Base-by-base conservation (phyloP, 2,888 invertebrate species). In the Nemoura dubitans region DNA sequence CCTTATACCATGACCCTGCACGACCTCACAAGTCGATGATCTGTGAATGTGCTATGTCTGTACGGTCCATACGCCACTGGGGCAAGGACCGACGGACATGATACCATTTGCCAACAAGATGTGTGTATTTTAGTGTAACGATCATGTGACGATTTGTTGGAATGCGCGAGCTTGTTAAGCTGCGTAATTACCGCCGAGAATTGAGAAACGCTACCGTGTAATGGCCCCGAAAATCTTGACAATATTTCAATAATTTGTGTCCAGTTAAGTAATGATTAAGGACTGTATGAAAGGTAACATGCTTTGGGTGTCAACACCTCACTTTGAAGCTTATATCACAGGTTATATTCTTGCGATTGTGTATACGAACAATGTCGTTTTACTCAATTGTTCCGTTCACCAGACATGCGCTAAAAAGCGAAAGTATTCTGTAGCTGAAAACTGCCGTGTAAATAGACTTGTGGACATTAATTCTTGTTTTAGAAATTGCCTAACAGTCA, bases 81-180 rank as follows among this genome's bases (percentile, higher is more conserved):
- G 2, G 10, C 2, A 26, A 1, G 25, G 78, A 14, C 27, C 14
- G 25, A 10, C 26, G 0, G 26, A 7, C 26, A 21, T 27, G n/a
- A 78, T 78, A 26, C 26, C 78, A 28, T 78, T 28, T 78, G 78
- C 78, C 78, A 78, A 78, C 78, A 27, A 78, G 78, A 29, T 81
- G 81, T 81, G 81, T 81, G 81, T 81, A 81, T 81, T 81, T 81
- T 81, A 81, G 81, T 81, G 30, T 27, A 30, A 30, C 30, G 81
- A n/a, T 81, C 30, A 30, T 30, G 81, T 81, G 81, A 78, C 78
- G 78, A 78, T 78, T 78, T 27, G 78, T 78, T 14, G 78, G 78
- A 27, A 78, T 78, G 78, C 78, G 10, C 10, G 26, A 78, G 26
- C 29, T 81, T 30, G 81, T 81, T 81, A 29, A 14, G 26, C 28